These are phyloP conservation scores for Tringa solitaria DNA, from an alignment of 2,113 vertebrate genomes.

Conservation along the genomic window DNA sequence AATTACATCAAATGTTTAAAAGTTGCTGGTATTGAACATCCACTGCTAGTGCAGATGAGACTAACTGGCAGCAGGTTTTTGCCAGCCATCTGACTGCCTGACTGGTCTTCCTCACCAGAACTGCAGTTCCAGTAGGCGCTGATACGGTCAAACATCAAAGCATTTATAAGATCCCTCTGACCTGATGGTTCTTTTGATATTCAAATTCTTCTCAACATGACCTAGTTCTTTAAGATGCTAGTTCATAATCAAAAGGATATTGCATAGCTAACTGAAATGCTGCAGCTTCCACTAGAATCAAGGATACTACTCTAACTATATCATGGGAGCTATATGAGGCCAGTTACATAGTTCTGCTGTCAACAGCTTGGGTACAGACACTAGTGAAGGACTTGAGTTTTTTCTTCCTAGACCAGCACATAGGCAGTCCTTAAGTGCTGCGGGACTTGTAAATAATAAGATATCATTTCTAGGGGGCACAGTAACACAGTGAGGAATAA, in stretches of 20 bases:
- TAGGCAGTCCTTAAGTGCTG: background rate
- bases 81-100: background rate
- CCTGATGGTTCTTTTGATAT: background rate
- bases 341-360: background rate
- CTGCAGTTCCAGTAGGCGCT: background rate
- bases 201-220: background rate
- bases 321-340: background rate
- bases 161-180: background rate
- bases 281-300: background rate
- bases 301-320: background rate
- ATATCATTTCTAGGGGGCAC: background rate
- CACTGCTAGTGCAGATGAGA: background rate
- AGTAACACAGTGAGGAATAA: background rate
- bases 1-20: background rate
- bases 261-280: background rate
- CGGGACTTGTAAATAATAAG: background rate
- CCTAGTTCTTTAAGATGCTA: background rate
- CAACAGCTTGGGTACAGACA: rapidly evolving
- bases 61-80: background rate
- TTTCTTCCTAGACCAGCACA: background rate
- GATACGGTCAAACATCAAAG: background rate
- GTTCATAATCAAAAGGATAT: background rate
- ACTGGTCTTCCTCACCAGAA: background rate
- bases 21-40: background rate
- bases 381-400: background rate